Base-by-base conservation (phyloP, 2,113 vertebrate genomes). In the Monopterus albus region DNA sequence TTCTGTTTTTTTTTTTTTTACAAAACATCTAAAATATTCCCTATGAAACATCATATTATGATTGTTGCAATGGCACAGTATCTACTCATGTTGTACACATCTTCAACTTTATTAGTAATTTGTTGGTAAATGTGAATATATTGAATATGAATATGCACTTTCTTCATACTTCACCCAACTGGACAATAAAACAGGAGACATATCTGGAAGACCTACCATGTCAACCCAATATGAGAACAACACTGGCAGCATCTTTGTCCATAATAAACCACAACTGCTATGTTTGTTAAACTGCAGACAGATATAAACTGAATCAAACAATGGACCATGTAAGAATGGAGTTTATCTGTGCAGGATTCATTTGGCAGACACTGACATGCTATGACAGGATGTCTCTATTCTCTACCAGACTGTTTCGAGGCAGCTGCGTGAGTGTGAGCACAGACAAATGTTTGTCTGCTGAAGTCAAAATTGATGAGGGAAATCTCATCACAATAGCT, bases 381-480 rank as follows among this genome's bases (percentile, higher is more conserved):
- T 31, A 62, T 62, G 63, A 78, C 67, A 23, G 43, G 28, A 60
- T 11, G 64, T 75, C 74, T 85, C 56, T 78, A 21, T 78, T 74
- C 65, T 82, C 62, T 17, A 10, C 7, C 42, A 74, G 52, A 67
- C 28, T 70, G 36, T 46, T 55, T 50, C 5, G 14, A 49, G 39
- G 67, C 75, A 77, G 79, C 79, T 77, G 83, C 15, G 29, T 20
- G 23, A 76, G 83, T n/a, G 29, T 20, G 23, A 76, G 63, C 62
- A 52, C 21, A 78, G 63, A 78, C 76, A 81, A 82, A 80, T 72
- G 75, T 83, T 78, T 82, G 71, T 80, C 81, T 71, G 72, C 55
- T 50, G 33, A 70, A 79, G 49, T 72, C 58, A 78, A 66, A 82
- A 76, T 67, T 67, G 45, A 81, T 47, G 23, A 72, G 69, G 40